Evolutionary conservation across 2,113 vertebrate genomes (phyloP).

Genomic region (Uria lomvia): DNA sequence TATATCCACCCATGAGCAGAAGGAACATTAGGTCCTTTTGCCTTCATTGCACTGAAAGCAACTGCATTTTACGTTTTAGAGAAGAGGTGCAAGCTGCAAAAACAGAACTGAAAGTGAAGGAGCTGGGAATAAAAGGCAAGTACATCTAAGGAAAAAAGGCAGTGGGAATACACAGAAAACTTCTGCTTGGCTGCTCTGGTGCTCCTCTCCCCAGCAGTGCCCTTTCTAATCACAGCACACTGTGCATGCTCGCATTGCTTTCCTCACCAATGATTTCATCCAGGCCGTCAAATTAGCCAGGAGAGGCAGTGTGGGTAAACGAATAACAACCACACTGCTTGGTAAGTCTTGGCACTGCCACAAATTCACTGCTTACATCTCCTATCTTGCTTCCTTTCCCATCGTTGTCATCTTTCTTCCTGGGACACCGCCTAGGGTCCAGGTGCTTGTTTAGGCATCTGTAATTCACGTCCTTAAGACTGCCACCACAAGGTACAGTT

Average conservation of each 20-base stretch:
- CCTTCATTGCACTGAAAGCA: neutral
- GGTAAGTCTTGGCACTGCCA: neutral
- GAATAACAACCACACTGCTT: neutral
- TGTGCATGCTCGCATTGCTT: neutral
- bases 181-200: conserved; percentile 14
- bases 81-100: neutral
- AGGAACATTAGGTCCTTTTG: neutral
- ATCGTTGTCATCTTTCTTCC: neutral
- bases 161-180: neutral
- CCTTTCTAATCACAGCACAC: neutral
- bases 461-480: neutral
- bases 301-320: neutral
- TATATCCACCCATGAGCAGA: neutral
- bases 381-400: neutral
- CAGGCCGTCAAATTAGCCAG: neutral
- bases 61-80: neutral
- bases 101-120: neutral
- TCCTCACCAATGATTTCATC: neutral
- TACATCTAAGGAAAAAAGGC: neutral
- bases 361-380: neutral
- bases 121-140: neutral
- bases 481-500: neutral
- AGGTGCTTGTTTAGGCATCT: neutral
- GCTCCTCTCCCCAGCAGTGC: neutral
- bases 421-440: neutral